Conservation (phyloP, 2,888 invertebrate species). For the Phyllotreta striolata region DNA sequence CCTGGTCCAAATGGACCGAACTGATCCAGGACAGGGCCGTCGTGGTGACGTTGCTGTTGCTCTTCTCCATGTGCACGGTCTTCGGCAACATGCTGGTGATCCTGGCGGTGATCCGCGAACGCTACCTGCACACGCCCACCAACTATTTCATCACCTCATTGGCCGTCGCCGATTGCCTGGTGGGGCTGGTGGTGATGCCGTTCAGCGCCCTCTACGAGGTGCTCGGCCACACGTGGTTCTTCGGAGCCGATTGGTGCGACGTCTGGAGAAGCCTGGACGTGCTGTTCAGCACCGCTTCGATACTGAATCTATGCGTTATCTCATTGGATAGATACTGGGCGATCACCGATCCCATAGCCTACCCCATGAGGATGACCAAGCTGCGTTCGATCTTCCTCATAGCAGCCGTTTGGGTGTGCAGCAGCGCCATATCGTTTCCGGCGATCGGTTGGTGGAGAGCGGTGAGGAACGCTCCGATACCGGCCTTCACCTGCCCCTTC, state of each 20-base stretch:
- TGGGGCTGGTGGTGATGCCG: constrained; percentile 97
- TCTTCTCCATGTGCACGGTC: constrained; percentile 92
- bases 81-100: constrained; percentile 96
- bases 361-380: constrained; percentile 93
- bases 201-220: constrained; percentile 93
- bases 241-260: constrained; percentile 96
- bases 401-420: constrained; percentile 95
- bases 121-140: constrained; percentile 95
- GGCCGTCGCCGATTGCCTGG: constrained; percentile 95
- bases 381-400: constrained; percentile 87
- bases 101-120: constrained; percentile 88
- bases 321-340: constrained; percentile 98
- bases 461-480: constrained; percentile 81
- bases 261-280: constrained; percentile 98
- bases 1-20: constrained; percentile 62
- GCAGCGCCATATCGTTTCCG: constrained; percentile 96
- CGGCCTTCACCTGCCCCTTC: constrained; percentile 89
- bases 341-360: constrained; percentile 97
- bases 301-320: constrained; percentile 96
- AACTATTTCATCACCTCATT: constrained; percentile 97
- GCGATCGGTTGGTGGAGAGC: constrained; percentile 97
- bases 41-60: constrained; percentile 80
- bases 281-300: constrained; percentile 96
- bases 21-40: constrained; percentile 76
- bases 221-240: constrained; percentile 90